These are phyloP conservation scores for Rugalucina vietnamica DNA, from an alignment of 2,888 invertebrate genomes.

Conservation along the genomic window DNA sequence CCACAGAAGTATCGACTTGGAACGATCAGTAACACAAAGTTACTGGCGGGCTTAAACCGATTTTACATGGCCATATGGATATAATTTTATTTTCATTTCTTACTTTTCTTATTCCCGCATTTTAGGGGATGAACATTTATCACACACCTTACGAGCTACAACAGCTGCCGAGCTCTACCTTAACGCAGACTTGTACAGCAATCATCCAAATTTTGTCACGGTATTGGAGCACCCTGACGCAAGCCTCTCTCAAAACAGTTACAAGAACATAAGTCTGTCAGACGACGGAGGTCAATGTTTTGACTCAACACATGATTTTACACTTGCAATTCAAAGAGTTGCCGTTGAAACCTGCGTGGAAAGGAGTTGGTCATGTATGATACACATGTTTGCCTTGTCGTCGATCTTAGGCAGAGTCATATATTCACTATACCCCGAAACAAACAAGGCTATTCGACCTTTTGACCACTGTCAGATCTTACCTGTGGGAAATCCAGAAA, in stretches of 20 bases:
- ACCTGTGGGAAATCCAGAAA: background rate
- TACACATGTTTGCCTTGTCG: background rate
- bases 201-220: background rate
- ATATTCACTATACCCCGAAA: background rate
- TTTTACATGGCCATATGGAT: too few relatives aligned
- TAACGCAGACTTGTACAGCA: background rate
- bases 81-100: too few relatives aligned
- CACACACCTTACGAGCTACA: background rate
- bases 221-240: background rate
- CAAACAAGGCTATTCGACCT: conserved; percentile 19
- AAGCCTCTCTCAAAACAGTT: background rate
- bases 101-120: too few relatives aligned
- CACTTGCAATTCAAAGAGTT: background rate
- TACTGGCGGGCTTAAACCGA: too few relatives aligned
- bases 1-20: too few relatives aligned
- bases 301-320: background rate
- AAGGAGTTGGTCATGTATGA: background rate
- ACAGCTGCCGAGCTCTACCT: background rate
- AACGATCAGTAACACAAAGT: too few relatives aligned
- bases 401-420: background rate
- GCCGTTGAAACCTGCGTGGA: background rate
- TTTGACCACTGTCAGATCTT: background rate
- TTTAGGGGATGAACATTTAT: background rate
- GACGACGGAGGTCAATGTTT: background rate
- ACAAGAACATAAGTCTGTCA: background rate